Conservation (phyloP, 2,888 invertebrate genomes). For the Balanococcus diminutus region DNA sequence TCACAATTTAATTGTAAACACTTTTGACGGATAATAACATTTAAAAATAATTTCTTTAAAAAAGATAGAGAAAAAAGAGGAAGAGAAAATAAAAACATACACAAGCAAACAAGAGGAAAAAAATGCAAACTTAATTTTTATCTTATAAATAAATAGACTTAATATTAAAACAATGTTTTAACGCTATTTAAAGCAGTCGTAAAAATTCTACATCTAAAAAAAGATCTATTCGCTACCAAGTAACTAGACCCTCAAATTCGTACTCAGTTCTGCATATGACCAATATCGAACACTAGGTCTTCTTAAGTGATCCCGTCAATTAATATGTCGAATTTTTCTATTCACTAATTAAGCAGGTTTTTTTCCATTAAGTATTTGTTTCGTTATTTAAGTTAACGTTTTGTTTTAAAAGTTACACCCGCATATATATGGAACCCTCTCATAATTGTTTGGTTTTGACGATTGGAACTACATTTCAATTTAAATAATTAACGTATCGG, state of each 20-base stretch:
- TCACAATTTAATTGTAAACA: conserved; percentile 49
- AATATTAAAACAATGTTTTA: conserved; percentile 11
- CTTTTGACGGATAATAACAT: conserved; percentile 22
- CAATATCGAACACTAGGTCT: neutral
- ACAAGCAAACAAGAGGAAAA: conserved; percentile 41
- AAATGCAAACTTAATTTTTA: conserved; percentile 43
- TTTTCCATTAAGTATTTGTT: neutral
- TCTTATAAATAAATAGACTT: neutral
- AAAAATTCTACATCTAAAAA: conserved; percentile 43
- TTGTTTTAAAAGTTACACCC: neutral
- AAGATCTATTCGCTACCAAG: neutral
- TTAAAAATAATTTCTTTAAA: conserved; percentile 8
- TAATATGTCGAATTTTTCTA: conserved; percentile 9
- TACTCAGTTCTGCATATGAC: neutral
- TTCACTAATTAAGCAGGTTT: neutral
- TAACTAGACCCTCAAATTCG: neutral
- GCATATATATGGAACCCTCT: neutral
- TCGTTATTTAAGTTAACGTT: neutral
- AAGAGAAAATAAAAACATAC: neutral
- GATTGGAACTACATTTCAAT: conserved; percentile 33
- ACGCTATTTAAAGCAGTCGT: conserved; percentile 47
- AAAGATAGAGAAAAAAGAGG: conserved; percentile 6
- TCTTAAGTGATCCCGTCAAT: neutral
- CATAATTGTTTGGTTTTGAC: neutral
- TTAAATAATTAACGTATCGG: neutral